Evolutionary conservation across 2,797 vertebrate species (phyloP).

Genomic region (Sebastes flavidus): DNA sequence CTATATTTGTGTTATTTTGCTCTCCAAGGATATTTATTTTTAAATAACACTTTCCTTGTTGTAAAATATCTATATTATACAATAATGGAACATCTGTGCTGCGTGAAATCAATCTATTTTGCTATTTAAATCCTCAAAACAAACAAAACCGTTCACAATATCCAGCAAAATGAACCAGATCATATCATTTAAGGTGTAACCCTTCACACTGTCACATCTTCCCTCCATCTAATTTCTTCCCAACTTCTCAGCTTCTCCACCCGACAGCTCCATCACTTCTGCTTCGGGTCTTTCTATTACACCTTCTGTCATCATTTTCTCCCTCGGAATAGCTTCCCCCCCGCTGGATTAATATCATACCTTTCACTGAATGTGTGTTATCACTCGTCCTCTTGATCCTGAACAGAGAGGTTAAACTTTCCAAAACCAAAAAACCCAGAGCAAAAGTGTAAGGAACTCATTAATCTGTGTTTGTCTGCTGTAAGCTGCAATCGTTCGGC

Average conservation of each 20-base stretch:
- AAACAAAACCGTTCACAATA: neutral
- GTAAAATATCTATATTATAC: neutral
- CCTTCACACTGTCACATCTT: neutral
- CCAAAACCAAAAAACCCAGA: neutral
- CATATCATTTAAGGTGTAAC: neutral
- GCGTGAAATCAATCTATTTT: neutral
- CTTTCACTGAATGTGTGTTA: neutral
- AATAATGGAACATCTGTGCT: neutral
- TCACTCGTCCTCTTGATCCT: neutral
- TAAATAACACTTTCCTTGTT: neutral
- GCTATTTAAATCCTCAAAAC: neutral
- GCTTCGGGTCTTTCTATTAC: neutral
- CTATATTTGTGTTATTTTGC: neutral
- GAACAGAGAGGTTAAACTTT: neutral
- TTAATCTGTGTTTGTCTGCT: neutral
- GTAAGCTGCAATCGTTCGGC: neutral
- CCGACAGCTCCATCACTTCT: neutral
- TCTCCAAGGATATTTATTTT: neutral
- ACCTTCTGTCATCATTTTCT: neutral
- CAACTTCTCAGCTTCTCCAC: neutral
- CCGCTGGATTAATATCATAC: neutral
- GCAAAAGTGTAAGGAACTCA: neutral
- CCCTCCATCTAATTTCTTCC: neutral
- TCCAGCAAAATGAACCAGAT: neutral
- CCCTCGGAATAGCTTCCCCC: too few species aligned